Conservation (phyloP, 1,140 invertebrate species). For the Archivesica marissinica region DNA sequence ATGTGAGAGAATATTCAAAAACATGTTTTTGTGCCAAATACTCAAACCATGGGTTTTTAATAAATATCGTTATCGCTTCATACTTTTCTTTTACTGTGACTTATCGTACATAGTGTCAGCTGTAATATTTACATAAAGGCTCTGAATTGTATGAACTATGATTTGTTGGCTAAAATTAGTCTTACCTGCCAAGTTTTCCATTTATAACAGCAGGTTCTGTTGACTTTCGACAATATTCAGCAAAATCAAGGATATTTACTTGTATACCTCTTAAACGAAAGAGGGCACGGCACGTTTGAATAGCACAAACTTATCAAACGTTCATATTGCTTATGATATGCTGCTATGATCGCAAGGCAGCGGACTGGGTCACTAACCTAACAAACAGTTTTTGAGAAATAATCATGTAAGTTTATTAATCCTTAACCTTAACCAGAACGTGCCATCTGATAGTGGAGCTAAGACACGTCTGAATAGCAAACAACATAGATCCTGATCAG, state of each 20-base stretch:
- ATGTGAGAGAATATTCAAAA: neutral
- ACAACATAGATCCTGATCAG: too few species aligned
- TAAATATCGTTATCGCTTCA: constrained; percentile 23
- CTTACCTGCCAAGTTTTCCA: constrained; percentile 44
- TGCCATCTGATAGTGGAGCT: too few species aligned
- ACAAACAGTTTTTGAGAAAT: too few species aligned
- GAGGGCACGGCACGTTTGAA: neutral
- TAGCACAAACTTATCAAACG: neutral
- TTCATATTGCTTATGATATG: too few species aligned
- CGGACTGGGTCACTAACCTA: too few species aligned
- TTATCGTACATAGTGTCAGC: constrained; percentile 43
- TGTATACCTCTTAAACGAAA: constrained; percentile 2
- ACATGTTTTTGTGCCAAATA: neutral
- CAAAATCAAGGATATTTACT: constrained; percentile 29
- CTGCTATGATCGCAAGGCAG: too few species aligned
- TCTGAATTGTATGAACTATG: constrained; percentile 47
- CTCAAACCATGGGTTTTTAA: neutral
- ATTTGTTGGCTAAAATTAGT: constrained; percentile 45
- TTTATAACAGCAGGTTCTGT: constrained; percentile 25
- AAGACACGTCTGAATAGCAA: too few species aligned
- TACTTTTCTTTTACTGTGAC: constrained; percentile 8
- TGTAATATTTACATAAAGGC: constrained; percentile 31
- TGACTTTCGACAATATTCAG: constrained; percentile 42
- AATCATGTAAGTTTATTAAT: too few species aligned
- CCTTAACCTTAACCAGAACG: too few species aligned